Percentiles rank a stretch among this genome's conserved stretches.
phyloP scores from a whole-genome alignment of 92 coral and sea anemone species.

The Paramuricea clavata region DNA sequence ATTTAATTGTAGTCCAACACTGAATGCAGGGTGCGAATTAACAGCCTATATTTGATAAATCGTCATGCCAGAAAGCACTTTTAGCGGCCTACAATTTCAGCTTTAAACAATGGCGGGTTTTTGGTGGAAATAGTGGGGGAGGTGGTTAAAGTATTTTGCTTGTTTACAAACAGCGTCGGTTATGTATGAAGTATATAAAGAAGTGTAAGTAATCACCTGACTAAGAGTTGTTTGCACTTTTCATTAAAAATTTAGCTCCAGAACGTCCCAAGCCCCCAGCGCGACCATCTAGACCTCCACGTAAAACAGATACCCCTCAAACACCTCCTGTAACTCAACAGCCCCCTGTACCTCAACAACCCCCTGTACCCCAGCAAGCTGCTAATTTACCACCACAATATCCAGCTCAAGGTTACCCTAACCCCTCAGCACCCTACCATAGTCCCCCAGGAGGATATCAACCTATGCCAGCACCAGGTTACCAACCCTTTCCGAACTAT shows the following conservation, averaged over 20 bases:
- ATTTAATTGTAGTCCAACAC: too few relatives aligned
- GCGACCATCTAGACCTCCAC: slow-evolving; percentile 51
- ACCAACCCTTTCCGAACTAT: slow-evolving; percentile 81
- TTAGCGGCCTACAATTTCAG: too few relatives aligned
- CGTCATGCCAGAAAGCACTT: too few relatives aligned
- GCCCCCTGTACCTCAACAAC: slow-evolving; percentile 71
- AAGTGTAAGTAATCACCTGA: too few relatives aligned
- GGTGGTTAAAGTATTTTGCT: too few relatives aligned
- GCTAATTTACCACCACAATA: slow-evolving; percentile 55
- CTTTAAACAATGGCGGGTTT: too few relatives aligned
- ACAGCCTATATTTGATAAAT: too few relatives aligned
- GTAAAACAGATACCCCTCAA: slow-evolving; percentile 33
- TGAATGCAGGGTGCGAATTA: too few relatives aligned
- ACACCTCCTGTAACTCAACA: slow-evolving; percentile 87
- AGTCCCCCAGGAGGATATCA: slow-evolving; percentile 70
- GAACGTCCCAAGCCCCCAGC: slow-evolving; percentile 40
- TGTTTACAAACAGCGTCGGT: background rate
- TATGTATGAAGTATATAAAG: too few relatives aligned
- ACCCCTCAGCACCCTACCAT: slow-evolving; percentile 59
- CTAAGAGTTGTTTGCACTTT: background rate
- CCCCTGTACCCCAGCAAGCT: background rate
- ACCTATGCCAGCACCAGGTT: slow-evolving; percentile 94
- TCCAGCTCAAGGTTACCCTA: slow-evolving; percentile 56
- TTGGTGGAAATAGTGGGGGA: too few relatives aligned
- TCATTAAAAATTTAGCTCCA: slow-evolving; percentile 1